Evolutionary conservation across 2,888 invertebrate species (phyloP).

Genomic region (Caenorhabditis wallacei): DNA sequence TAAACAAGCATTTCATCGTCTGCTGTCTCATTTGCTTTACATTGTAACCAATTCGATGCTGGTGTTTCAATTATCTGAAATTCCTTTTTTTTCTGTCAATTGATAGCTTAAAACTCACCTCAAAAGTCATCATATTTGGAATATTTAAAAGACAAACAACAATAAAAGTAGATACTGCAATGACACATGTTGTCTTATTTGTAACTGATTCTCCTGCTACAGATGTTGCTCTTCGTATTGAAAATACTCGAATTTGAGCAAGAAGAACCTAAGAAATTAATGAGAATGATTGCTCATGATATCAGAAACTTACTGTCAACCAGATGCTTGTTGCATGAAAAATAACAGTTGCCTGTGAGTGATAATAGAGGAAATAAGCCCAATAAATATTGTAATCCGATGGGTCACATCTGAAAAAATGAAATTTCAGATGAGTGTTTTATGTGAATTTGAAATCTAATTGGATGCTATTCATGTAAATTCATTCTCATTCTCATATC

Average conservation of each 20-base stretch:
- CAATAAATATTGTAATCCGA: conserved; percentile 83
- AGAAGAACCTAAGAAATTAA: conserved; percentile 81
- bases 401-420: conserved; percentile 72
- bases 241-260: conserved; percentile 85
- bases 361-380: conserved; percentile 84
- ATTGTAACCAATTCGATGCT: conserved; percentile 70
- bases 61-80: conserved; percentile 78
- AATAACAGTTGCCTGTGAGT: conserved; percentile 84
- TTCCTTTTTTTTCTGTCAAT: not conserved
- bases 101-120: conserved; percentile 63
- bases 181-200: conserved; percentile 70
- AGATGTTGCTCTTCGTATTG: conserved; percentile 83
- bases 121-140: conserved; percentile 82
- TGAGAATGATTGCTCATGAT: too few relatives aligned
- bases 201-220: conserved; percentile 75
- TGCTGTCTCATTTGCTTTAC: conserved; percentile 55
- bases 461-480: conserved; percentile 35
- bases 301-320: conserved; percentile 83
- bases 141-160: conserved; percentile 78
- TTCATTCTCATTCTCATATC: conserved; percentile 42
- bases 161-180: conserved; percentile 74
- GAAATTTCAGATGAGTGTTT: too few relatives aligned
- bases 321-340: conserved; percentile 85
- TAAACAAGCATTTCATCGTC: conserved; percentile 61
- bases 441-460: not conserved